These are phyloP conservation scores for Tenthredo livida DNA, from an alignment of 2,888 invertebrate species.

Conservation along the genomic window DNA sequence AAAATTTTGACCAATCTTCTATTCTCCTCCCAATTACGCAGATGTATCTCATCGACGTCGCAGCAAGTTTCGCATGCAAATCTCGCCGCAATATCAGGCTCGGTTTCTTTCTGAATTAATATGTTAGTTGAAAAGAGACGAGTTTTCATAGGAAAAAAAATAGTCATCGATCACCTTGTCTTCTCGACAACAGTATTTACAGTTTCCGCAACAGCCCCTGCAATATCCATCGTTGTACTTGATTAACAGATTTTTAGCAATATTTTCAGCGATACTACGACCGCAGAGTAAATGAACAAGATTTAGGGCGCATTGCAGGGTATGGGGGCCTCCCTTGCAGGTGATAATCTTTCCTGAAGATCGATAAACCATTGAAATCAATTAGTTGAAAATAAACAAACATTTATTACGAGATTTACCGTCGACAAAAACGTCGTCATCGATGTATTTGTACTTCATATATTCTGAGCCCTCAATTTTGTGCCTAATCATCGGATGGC, in stretches of 20 bases:
- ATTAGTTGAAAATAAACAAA: background rate
- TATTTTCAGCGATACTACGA: conserved; percentile 18
- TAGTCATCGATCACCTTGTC: background rate
- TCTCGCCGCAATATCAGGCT: conserved; percentile 36
- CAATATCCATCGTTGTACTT: conserved; percentile 36
- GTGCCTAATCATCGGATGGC: conserved; percentile 30
- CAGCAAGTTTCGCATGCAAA: conserved; percentile 35
- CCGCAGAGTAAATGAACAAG: conserved; percentile 41
- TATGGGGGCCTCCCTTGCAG: conserved; percentile 32
- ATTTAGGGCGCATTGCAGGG: conserved; percentile 32
- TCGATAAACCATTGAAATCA: background rate
- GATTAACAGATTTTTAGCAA: conserved; percentile 19
- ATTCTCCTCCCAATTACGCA: conserved; percentile 9
- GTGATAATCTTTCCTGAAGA: conserved; percentile 38
- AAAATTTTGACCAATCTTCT: background rate
- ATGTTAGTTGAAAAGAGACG: background rate
- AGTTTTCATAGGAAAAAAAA: background rate
- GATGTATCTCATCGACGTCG: background rate
- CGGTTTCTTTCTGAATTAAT: conserved; percentile 22
- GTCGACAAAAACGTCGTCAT: conserved; percentile 35
- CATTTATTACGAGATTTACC: background rate
- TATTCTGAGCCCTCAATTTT: conserved; percentile 46
- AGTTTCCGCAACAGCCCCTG: conserved; percentile 23
- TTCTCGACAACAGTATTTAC: conserved; percentile 46
- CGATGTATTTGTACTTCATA: conserved; percentile 40